These are phyloP conservation scores for Psittacula echo DNA, from an alignment of 2,797 vertebrate genomes.

Conservation along the genomic window DNA sequence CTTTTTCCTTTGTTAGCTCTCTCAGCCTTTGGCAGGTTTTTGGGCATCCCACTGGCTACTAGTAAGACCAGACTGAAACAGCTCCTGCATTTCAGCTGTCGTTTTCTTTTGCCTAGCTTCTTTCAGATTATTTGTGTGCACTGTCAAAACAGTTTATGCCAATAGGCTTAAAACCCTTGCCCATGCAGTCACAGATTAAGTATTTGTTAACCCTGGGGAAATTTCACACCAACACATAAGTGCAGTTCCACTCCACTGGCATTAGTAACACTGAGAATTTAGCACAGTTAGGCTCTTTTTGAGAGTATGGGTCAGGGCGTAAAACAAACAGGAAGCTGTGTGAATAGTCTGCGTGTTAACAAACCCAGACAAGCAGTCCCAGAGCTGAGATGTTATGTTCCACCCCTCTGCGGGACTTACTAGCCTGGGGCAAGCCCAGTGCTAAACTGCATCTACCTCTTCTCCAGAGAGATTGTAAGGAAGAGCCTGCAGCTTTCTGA, in stretches of 20 bases:
- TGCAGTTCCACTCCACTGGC: neutral
- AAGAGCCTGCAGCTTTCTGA: neutral
- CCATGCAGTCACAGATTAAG: neutral
- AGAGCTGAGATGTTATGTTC: neutral
- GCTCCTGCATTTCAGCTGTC: neutral
- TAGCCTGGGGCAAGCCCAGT: neutral
- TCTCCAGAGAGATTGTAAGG: neutral
- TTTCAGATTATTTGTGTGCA: neutral
- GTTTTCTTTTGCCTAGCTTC: neutral
- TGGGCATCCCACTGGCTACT: neutral
- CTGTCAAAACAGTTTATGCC: neutral
- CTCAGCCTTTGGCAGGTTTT: neutral
- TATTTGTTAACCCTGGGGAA: neutral
- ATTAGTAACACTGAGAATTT: neutral
- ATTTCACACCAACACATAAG: neutral
- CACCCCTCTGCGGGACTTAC: neutral
- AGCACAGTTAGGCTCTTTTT: neutral
- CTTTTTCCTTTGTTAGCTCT: neutral
- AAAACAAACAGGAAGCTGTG: neutral
- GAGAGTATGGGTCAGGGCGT: neutral
- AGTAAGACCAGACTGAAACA: neutral
- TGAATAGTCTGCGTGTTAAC: neutral
- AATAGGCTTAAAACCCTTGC: neutral
- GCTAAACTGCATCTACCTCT: neutral
- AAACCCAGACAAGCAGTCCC: neutral